These are phyloP conservation scores for Sylvilagus bachmani DNA, from an alignment of 2,113 vertebrate species.

Conservation along the genomic window DNA sequence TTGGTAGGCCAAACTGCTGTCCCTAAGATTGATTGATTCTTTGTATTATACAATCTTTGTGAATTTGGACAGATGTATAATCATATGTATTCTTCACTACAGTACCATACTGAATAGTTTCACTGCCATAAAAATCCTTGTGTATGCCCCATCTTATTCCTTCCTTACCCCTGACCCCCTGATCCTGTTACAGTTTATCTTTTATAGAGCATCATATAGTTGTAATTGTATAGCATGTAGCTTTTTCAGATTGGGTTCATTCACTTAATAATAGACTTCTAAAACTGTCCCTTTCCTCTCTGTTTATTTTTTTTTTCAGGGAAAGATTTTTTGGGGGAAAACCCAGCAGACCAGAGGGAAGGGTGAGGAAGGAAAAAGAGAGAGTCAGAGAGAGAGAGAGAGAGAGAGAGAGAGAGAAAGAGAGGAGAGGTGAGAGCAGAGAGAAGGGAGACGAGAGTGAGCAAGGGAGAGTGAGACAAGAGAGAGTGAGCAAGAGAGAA, in stretches of 20 bases:
- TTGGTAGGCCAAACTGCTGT: too few relatives aligned
- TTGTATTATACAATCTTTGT: not conserved
- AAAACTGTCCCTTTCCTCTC: not conserved
- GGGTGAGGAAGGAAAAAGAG: too few relatives aligned
- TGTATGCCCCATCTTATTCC: not conserved
- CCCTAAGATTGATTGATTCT: not conserved
- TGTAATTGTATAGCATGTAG: slow-evolving; percentile 7
- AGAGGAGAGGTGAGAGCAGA: too few relatives aligned
- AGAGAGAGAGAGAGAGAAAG: too few relatives aligned
- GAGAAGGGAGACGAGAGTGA: too few relatives aligned
- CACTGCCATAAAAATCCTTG: not conserved
- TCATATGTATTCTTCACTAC: not conserved
- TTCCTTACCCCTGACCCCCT: not conserved
- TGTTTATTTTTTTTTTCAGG: too few relatives aligned
- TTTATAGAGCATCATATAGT: not conserved
- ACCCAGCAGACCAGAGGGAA: too few relatives aligned
- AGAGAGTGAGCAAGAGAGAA: too few relatives aligned
- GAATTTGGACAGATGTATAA: not conserved
- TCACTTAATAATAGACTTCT: slow-evolving; percentile 22
- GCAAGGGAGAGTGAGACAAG: too few relatives aligned
- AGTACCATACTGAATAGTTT: not conserved
- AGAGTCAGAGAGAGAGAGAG: too few relatives aligned
- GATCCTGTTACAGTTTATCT: slow-evolving; percentile 14
- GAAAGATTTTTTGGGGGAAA: too few relatives aligned
- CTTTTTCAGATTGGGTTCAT: slow-evolving; percentile 51